Evolutionary conservation across 1,140 invertebrate genomes (phyloP).

Genomic region (Drosophila elegans): DNA sequence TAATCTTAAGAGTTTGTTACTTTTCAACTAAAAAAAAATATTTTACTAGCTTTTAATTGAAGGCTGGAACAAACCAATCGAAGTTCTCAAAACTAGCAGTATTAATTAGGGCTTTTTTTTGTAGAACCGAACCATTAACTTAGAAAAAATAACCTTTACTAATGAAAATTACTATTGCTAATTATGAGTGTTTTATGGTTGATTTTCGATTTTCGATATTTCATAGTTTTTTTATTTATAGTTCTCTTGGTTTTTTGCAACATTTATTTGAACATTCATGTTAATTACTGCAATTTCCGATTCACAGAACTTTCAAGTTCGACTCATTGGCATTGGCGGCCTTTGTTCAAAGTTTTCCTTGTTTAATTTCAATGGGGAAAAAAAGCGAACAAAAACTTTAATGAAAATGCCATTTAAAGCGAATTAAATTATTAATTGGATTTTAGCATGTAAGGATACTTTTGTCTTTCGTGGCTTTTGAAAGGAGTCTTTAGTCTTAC

Average conservation of each 20-base stretch:
- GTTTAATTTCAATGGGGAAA: constrained; percentile 23
- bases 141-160: constrained; percentile 20
- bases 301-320: constrained; percentile 53
- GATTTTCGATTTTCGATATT: constrained; percentile 14
- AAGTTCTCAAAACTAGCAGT: constrained; percentile 27
- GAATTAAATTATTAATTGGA: constrained; percentile 60
- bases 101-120: constrained; percentile 24
- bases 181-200: constrained; percentile 48
- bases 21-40: neutral
- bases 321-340: constrained; percentile 31
- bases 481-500: constrained; percentile 24
- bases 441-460: constrained; percentile 47
- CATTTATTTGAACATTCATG: constrained; percentile 53
- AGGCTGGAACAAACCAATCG: constrained; percentile 33
- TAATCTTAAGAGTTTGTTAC: constrained; percentile 1
- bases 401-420: constrained; percentile 63
- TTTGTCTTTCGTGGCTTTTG: constrained; percentile 19
- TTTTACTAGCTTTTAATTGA: constrained; percentile 21
- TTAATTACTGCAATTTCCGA: constrained; percentile 66
- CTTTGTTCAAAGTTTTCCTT: constrained; percentile 45
- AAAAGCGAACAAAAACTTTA: constrained; percentile 16
- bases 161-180: constrained; percentile 29
- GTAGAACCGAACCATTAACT: constrained; percentile 1
- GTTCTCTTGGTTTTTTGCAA: constrained; percentile 20
- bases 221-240: constrained; percentile 19